Evolutionary conservation across 2,113 vertebrate genomes (phyloP).

Genomic region (Gallinago media): DNA sequence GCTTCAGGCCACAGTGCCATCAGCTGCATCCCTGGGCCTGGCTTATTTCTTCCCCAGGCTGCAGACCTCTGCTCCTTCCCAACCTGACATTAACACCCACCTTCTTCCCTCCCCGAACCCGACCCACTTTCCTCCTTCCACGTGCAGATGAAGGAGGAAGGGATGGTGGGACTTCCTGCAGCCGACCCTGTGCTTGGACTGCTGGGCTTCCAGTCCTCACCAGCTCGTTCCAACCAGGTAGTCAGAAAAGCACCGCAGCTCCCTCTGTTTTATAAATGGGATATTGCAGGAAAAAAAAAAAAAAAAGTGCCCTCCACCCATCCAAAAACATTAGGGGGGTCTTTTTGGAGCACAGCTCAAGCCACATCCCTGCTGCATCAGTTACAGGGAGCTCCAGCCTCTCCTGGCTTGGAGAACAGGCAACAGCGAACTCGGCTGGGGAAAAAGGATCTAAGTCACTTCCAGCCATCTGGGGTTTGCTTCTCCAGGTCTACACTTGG

Average conservation of each 20-base stretch:
- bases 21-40: background rate
- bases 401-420: background rate
- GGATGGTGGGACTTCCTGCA: background rate
- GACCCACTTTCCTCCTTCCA: background rate
- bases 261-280: constrained; percentile 49
- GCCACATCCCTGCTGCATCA: background rate
- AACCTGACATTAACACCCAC: background rate
- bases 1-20: background rate
- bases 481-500: background rate
- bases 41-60: background rate
- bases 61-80: background rate
- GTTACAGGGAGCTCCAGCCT: background rate
- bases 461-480: background rate
- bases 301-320: background rate
- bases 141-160: fast-evolving
- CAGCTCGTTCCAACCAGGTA: background rate
- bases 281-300: constrained; percentile 18
- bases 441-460: background rate
- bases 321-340: background rate
- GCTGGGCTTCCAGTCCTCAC: background rate
- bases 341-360: fast-evolving
- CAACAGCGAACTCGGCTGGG: fast-evolving
- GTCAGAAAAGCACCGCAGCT: constrained; percentile 50
- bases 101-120: background rate
- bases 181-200: background rate